Evolutionary conservation across 2,113 vertebrate species (phyloP).

Genomic region (Oncorhynchus clarkii): DNA sequence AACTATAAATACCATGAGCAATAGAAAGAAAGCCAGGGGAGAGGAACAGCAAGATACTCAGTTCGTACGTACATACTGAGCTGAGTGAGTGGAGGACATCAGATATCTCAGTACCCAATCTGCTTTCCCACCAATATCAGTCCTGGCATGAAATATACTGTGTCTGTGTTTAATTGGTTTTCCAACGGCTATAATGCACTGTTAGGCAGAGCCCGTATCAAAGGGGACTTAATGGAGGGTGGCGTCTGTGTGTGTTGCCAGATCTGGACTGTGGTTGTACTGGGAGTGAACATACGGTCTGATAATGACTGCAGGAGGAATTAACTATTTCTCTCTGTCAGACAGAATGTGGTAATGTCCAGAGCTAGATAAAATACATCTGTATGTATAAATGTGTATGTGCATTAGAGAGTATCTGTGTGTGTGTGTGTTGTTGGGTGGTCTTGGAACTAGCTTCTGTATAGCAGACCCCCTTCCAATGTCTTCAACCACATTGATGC

Average conservation of each 20-base stretch:
- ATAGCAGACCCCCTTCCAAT: neutral
- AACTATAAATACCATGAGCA: conserved; percentile 40
- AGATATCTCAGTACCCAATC: neutral
- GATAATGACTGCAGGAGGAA: too few relatives aligned
- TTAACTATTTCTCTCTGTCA: too few relatives aligned
- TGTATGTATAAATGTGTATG: neutral
- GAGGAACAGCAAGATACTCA: neutral
- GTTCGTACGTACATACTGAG: too few relatives aligned
- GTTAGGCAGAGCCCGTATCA: neutral
- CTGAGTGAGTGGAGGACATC: neutral
- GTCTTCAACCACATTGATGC: neutral
- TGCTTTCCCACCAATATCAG: neutral
- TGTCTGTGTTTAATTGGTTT: neutral
- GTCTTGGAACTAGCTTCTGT: neutral
- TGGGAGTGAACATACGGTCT: neutral
- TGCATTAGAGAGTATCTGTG: neutral
- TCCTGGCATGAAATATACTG: neutral
- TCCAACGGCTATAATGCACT: neutral
- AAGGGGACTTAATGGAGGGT: neutral
- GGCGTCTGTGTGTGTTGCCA: neutral
- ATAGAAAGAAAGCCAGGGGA: neutral
- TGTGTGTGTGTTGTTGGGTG: neutral
- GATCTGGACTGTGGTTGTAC: neutral
- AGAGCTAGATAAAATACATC: neutral
- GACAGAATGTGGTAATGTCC: neutral